phyloP scores from a whole-genome alignment of 2,888 invertebrate species.

The Apantesis nais region DNA sequence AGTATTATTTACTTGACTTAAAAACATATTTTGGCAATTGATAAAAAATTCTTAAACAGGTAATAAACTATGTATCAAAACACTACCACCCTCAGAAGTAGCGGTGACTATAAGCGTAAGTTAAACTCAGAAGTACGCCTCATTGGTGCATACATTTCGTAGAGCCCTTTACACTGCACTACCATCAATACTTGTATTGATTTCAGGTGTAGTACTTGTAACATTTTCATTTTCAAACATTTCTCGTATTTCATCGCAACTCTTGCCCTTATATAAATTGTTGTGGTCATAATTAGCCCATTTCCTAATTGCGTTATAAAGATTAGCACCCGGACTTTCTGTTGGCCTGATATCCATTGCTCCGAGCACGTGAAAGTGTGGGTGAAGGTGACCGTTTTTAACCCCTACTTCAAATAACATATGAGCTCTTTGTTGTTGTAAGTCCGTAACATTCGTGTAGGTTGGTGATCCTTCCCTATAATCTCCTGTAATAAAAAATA shows the following conservation, averaged over 20 bases:
- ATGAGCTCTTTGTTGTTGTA: slow-evolving; percentile 58
- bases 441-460: slow-evolving; percentile 56
- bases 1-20: too few species aligned
- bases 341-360: slow-evolving; percentile 61
- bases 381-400: slow-evolving; percentile 56
- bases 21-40: background rate
- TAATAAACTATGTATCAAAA: background rate
- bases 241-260: slow-evolving; percentile 58
- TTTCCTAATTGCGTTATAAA: slow-evolving; percentile 59
- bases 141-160: background rate
- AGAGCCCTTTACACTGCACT: background rate
- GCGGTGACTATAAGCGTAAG: background rate
- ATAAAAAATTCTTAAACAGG: background rate
- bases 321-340: slow-evolving; percentile 67
- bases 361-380: slow-evolving; percentile 63
- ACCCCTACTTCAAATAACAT: slow-evolving; percentile 66
- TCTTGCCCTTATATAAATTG: slow-evolving; percentile 49
- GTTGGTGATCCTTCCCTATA: slow-evolving; percentile 63
- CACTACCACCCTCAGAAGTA: background rate
- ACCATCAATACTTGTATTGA: background rate
- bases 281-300: slow-evolving; percentile 61
- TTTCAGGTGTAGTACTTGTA: background rate
- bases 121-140: background rate
- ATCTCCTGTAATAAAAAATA: slow-evolving; percentile 64
- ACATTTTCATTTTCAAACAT: slow-evolving; percentile 9